Base-by-base conservation (phyloP, 2,888 invertebrate genomes). In the Cerceris rybyensis region DNA sequence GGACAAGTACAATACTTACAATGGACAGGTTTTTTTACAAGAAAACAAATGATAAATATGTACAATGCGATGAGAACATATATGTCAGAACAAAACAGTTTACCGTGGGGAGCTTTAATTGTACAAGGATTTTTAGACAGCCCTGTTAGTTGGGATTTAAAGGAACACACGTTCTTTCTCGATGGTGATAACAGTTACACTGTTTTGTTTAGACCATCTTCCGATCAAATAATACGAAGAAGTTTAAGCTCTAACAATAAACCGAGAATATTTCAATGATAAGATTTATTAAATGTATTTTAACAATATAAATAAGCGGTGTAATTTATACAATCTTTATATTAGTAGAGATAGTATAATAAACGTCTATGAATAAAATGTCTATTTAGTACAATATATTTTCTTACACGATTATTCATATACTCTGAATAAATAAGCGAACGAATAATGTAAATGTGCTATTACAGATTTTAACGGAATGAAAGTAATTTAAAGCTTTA, bases 71-170 rank as follows among this genome's bases (percentile, higher is more conserved):
- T 93, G 67, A 92, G 89, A 78, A 77, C 90, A 17, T 92, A 90
- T 68, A 71, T 90, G 7, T 81, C 82, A 42, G 68, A 52, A 8
- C 80, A 83, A 14, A 78, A 89, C 14, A 84, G 84, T 28, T 89
- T 92, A 69, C 91, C 93, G 2, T 94, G 94, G 94, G 87, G 90
- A 57, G 93, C 93, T 59, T 84, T 94, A 58, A 93, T 94, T 81
- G 93, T 94, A 7, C 94, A 94, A 86, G 94, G 95, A 52, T 94
- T 94, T 88, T 92, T 93, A 2, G 94, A 94, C 86, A 90, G 93
- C 70, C 94, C 94, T 13, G 89, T 94, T 1, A 93, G 92, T 70
- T 94, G 94, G 93, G 88, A 88, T 71, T 86, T 91, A 57, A 90
- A 93, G 59, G 93, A 94, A 86, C 93, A 94, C 83, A 90, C 90